Conservation (phyloP, 2,797 vertebrate genomes). For the Labeo calbasu region DNA sequence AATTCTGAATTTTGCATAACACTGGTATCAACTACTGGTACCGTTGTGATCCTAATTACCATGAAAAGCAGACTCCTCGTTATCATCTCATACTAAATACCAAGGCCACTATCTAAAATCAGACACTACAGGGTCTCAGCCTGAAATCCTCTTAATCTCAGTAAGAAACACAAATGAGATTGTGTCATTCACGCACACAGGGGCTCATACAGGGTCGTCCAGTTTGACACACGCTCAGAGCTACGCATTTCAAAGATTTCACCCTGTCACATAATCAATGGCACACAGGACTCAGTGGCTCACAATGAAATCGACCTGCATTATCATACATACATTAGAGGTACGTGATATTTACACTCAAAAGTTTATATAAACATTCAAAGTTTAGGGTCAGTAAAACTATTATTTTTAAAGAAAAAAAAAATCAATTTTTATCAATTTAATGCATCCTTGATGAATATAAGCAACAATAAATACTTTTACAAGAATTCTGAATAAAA, state of each 20-base stretch:
- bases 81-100: not conserved
- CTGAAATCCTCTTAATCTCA: slow-evolving; percentile 24
- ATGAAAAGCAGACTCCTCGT: not conserved
- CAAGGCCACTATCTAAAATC: slow-evolving; percentile 5
- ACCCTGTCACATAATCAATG: slow-evolving; percentile 69
- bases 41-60: not conserved
- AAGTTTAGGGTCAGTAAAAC: not conserved
- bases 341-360: not conserved
- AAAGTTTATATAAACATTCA: not conserved
- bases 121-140: not conserved
- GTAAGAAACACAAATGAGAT: slow-evolving; percentile 16
- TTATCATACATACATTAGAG: not conserved
- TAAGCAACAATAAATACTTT: not conserved
- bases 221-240: slow-evolving; percentile 58
- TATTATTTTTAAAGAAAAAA: not conserved
- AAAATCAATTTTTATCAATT: not conserved
- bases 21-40: not conserved
- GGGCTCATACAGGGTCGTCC: slow-evolving; percentile 46
- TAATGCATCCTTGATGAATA: not conserved
- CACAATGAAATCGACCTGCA: not conserved
- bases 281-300: slow-evolving; percentile 17
- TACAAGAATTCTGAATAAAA: not conserved
- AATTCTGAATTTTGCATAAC: not conserved
- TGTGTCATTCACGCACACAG: slow-evolving; percentile 8
- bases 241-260: slow-evolving; percentile 67